Conservation (phyloP, 2,888 invertebrate genomes). For the Strigamia transsilvanica region DNA sequence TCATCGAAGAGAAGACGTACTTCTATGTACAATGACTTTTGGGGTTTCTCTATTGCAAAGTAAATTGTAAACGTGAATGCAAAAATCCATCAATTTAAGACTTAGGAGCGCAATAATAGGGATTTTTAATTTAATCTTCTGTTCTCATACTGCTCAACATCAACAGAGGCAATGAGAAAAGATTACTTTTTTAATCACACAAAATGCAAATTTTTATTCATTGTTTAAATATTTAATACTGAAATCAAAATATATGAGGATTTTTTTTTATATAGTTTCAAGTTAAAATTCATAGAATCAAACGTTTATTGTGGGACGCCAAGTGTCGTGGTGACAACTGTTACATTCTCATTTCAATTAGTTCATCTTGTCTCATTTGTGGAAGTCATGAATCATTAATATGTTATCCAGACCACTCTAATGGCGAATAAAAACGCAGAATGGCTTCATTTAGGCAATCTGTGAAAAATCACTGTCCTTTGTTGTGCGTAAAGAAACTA, state of each 20-base stretch:
- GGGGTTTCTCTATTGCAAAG: neutral
- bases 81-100: conserved; percentile 13
- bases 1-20: conserved; percentile 25
- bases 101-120: neutral
- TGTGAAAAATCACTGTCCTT: conserved; percentile 40
- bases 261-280: neutral
- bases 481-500: neutral
- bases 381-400: conserved; percentile 43
- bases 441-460: conserved; percentile 31
- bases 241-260: no score
- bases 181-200: no score
- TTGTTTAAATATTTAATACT: no score
- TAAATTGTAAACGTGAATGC: conserved; percentile 20
- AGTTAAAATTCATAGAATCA: conserved; percentile 22
- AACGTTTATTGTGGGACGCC: conserved; percentile 29
- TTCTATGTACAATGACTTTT: conserved; percentile 15
- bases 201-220: no score
- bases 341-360: conserved; percentile 45
- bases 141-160: neutral
- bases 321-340: conserved; percentile 30
- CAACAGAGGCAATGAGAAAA: neutral
- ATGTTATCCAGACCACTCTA: conserved; percentile 43
- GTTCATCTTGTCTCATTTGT: conserved; percentile 47
- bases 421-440: conserved; percentile 24
- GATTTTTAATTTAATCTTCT: conserved; percentile 6